Conservation (phyloP, 2,113 vertebrate genomes). For the Dicaeum eximium region DNA sequence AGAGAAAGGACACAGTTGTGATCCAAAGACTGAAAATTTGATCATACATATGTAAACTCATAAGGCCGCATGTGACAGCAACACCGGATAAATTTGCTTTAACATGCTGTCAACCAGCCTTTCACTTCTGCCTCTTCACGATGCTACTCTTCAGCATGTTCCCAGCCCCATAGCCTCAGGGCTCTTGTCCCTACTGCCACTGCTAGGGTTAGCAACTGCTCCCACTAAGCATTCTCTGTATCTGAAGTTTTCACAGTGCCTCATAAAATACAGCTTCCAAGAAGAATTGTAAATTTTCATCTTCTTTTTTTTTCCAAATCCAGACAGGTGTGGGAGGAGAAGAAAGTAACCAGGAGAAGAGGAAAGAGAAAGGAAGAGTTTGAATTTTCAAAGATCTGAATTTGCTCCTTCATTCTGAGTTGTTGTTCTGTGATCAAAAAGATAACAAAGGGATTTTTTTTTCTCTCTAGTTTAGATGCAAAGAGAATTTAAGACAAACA, state of each 20-base stretch:
- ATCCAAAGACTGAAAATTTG: slow-evolving; percentile 22
- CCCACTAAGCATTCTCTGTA: neutral
- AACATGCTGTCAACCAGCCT: slow-evolving; percentile 47
- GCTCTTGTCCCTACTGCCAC: neutral
- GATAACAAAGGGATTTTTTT: neutral
- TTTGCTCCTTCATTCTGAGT: neutral
- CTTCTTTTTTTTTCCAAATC: neutral
- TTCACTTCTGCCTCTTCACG: slow-evolving; percentile 31
- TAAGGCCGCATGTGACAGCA: neutral
- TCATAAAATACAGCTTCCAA: neutral
- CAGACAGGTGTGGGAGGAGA: neutral
- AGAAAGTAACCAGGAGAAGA: neutral
- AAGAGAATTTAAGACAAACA: slow-evolving; percentile 9
- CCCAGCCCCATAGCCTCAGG: slow-evolving; percentile 10
- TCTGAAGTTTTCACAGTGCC: neutral
- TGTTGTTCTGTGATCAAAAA: neutral
- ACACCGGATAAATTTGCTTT: slow-evolving; percentile 11
- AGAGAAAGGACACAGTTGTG: neutral
- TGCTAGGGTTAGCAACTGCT: slow-evolving; percentile 34
- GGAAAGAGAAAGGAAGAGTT: neutral
- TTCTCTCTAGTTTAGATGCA: neutral
- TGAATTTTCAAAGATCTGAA: neutral
- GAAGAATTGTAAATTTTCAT: neutral
- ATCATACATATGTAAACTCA: slow-evolving; percentile 23
- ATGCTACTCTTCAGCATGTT: slow-evolving; percentile 10